Conservation (phyloP, 2,888 invertebrate genomes). For the Bombyx huttoni region DNA sequence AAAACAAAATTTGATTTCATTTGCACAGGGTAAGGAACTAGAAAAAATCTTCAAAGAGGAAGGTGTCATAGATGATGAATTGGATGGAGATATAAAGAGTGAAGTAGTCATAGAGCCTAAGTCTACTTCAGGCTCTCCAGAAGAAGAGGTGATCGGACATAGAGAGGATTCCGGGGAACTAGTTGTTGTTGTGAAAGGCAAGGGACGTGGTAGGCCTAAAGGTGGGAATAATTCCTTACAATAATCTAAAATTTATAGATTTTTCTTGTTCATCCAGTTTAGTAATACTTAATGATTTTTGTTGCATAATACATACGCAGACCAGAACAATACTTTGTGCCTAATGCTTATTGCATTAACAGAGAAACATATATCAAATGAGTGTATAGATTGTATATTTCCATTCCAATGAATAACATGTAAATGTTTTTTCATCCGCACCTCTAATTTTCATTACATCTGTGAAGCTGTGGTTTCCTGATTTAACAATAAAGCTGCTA, state of each 20-base stretch:
- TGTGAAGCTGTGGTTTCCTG: no score
- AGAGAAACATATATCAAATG: no score
- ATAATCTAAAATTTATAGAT: no score
- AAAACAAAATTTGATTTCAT: no score
- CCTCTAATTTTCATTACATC: no score
- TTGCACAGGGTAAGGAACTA: slow-evolving; percentile 77
- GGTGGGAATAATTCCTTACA: slow-evolving; percentile 20
- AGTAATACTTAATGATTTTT: not conserved
- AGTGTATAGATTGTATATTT: no score
- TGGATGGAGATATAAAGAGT: slow-evolving; percentile 52
- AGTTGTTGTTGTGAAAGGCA: slow-evolving; percentile 72
- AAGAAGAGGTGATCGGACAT: slow-evolving; percentile 76
- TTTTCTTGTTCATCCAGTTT: not conserved
- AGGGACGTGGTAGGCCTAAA: slow-evolving; percentile 70
- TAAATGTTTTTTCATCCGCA: no score
- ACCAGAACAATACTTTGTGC: no score
- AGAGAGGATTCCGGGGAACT: slow-evolving; percentile 76
- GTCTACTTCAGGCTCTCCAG: slow-evolving; percentile 25
- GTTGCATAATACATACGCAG: not conserved
- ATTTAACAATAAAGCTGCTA: no score
- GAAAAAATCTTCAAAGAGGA: slow-evolving; percentile 81
- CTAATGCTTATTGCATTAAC: no score
- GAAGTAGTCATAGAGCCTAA: slow-evolving; percentile 8
- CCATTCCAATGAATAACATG: no score
- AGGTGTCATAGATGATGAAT: slow-evolving; percentile 77